phyloP scores from a whole-genome alignment of 2,113 vertebrate species.

The Microcebus murinus region DNA sequence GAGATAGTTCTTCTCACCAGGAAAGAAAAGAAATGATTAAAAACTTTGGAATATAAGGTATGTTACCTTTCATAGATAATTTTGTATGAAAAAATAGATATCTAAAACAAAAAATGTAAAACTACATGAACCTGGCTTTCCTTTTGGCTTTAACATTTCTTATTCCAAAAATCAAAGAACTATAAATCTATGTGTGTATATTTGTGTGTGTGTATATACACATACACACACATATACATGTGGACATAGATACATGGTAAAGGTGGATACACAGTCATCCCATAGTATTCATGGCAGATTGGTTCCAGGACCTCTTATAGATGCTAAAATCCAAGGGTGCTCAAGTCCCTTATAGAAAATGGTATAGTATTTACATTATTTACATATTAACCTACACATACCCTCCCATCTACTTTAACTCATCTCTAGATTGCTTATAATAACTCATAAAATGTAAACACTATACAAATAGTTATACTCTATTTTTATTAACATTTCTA shows the following conservation, averaged over 20 bases:
- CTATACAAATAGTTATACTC: not conserved
- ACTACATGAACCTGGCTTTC: not conserved
- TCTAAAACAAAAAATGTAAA: not conserved
- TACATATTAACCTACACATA: not conserved
- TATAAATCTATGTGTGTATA: not conserved
- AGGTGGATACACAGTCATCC: not conserved
- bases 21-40: not conserved
- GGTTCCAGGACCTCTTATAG: not conserved
- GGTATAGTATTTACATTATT: not conserved
- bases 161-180: not conserved
- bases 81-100: not conserved
- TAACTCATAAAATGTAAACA: not conserved
- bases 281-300: not conserved
- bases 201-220: not conserved
- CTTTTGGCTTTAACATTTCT: slow-evolving; percentile 1
- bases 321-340: not conserved
- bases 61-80: not conserved
- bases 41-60: not conserved
- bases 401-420: not conserved
- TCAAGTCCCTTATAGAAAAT: not conserved
- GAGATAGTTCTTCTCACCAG: not conserved
- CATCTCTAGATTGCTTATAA: not conserved
- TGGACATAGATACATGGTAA: no score
- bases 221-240: no score
- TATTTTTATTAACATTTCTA: not conserved